A percentile compares a stretch with the other conserved stretches of the same genome.
Conservation (phyloP, 2,113 vertebrate species). For the Monopterus albus region DNA sequence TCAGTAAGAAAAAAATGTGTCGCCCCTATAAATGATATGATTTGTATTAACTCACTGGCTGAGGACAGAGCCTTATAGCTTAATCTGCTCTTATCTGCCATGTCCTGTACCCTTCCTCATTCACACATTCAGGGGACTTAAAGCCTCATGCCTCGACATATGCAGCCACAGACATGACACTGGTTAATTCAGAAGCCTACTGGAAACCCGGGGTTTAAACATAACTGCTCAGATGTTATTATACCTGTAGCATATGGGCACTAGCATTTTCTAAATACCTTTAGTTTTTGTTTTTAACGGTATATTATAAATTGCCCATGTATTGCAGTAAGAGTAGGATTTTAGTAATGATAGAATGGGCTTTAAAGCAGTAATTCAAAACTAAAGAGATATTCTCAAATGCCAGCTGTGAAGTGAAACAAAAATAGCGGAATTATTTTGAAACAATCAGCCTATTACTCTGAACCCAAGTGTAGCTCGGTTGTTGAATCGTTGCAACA, state of each 20-base stretch:
- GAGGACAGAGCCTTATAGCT: slow-evolving; percentile 34
- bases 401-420: not conserved
- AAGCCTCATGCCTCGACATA: not conserved
- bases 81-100: slow-evolving; percentile 60
- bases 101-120: slow-evolving; percentile 52
- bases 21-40: too few species aligned
- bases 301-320: too few species aligned
- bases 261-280: too few species aligned
- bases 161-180: not conserved
- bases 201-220: too few species aligned
- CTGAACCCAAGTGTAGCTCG: slow-evolving; percentile 9
- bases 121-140: not conserved
- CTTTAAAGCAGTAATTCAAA: not conserved
- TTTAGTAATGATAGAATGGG: not conserved
- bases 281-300: too few species aligned
- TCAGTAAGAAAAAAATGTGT: too few species aligned
- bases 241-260: too few species aligned
- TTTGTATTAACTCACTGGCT: slow-evolving; percentile 4
- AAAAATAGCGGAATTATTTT: not conserved
- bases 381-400: not conserved
- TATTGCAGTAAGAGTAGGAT: fast-evolving
- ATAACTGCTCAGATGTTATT: too few species aligned
- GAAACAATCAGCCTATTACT: not conserved
- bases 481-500: slow-evolving; percentile 64
- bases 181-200: too few species aligned